A percentile compares a stretch with the other conserved stretches of the same genome.
phyloP scores from a whole-genome alignment of 1,140 invertebrate species.

The Drosophila kepulauana region DNA sequence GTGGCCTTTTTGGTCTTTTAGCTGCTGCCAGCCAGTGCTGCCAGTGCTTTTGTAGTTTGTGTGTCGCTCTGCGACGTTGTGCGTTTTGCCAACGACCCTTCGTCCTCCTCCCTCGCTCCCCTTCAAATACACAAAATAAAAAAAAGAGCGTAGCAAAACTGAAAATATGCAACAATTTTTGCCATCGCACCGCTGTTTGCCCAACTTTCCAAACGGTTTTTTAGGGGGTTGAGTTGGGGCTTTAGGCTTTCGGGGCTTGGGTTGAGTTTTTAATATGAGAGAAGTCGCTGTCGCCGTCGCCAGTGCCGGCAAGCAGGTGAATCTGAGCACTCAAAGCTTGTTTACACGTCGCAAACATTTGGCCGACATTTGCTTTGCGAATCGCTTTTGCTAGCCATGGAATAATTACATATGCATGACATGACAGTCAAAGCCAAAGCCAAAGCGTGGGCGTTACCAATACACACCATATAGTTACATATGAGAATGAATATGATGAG shows the following conservation, averaged over 20 bases:
- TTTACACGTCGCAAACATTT: conserved; percentile 76
- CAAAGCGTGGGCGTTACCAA: conserved; percentile 74
- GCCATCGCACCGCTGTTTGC: conserved; percentile 60
- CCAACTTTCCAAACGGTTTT: conserved; percentile 57
- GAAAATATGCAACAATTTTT: conserved; percentile 81
- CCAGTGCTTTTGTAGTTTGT: conserved; percentile 46
- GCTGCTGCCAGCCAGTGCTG: conserved; percentile 60
- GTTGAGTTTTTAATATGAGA: conserved; percentile 55
- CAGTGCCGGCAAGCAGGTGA: conserved; percentile 13
- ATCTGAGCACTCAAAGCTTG: conserved; percentile 70
- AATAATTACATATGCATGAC: conserved; percentile 82
- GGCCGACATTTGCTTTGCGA: conserved; percentile 61
- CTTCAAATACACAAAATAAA: background rate
- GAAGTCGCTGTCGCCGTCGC: conserved; percentile 2
- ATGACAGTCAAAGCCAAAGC: conserved; percentile 74
- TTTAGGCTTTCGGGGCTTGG: background rate
- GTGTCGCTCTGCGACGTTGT: conserved; percentile 6
- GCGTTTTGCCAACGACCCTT: background rate
- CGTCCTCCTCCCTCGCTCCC: no score
- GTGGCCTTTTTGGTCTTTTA: conserved; percentile 80
- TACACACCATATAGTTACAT: conserved; percentile 40
- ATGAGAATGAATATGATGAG: conserved; percentile 10
- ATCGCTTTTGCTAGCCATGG: conserved; percentile 68
- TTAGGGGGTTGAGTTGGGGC: background rate
- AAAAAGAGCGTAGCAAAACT: background rate